Base-by-base conservation (phyloP, 2,113 vertebrate species). In the Burhinus oedicnemus region DNA sequence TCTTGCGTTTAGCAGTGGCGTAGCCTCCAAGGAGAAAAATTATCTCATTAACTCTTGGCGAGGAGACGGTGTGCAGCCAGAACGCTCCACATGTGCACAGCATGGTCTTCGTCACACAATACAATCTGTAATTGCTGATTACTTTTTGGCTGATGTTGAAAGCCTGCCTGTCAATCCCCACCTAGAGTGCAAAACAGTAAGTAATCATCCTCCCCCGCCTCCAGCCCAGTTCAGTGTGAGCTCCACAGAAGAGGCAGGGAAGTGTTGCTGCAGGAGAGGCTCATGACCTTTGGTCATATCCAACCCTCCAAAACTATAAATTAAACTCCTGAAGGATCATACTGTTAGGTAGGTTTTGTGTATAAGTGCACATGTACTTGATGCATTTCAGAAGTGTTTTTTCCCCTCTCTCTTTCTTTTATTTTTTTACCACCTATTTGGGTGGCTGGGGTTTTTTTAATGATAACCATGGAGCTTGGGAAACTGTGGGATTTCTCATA, bases 121-220 rank as follows among this genome's bases (percentile, higher is more conserved):
- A 19, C 78, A 36, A 7, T 82, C 64, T 83, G 65, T 92, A 91
- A 94, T 60, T 93, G 65, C 72, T 23, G 55, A 89, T 61, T 83
- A 25, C 55, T 76, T 89, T 71, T 93, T 96, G 83, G 92, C 87
- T 88, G 82, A 72, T 34, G 54, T 13, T 90, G 89, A 95, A 97
- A 97, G 84, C 81, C 83, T 81, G 64, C 55, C 45, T 86, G 87
- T 91, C 89, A 11, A 0, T 79, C 74, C 69, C 72, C 40, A 27
- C 86, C 94, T 64, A 10, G 87, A 66, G 89, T 38, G 64, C 83
- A 87, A 42, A 89, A 82, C 78, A 87, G 93, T 80, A 61, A 87
- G 88, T 52, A 51, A 86, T 42, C 64, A 40, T 94, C 62, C 42
- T 93, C 42, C 47, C 45, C 47, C 64, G 64, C 11, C 38, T 58